Conservation (phyloP, 2,888 invertebrate genomes). For the Megamerina dolium region DNA sequence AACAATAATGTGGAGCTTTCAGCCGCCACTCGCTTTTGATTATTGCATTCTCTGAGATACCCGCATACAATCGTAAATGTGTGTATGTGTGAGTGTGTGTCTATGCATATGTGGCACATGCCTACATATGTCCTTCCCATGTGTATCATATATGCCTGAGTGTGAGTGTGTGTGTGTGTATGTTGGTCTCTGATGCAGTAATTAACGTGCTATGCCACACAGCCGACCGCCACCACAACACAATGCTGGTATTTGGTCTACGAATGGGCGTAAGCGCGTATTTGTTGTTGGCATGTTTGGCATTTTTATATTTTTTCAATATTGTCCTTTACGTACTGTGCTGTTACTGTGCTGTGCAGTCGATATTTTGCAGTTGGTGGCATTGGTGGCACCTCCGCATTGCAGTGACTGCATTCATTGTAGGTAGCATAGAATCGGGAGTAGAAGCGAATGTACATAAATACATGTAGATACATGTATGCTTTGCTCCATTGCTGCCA, state of each 20-base stretch:
- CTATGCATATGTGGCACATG: too few species aligned
- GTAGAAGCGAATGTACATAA: too few species aligned
- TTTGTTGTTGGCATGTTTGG: neutral
- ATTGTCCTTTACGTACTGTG: neutral
- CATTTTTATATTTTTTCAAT: neutral
- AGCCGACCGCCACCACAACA: neutral
- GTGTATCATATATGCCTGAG: constrained; percentile 5
- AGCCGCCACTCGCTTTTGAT: constrained; percentile 7
- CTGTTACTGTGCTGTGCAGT: neutral
- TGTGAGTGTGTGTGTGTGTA: too few species aligned
- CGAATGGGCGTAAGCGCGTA: neutral
- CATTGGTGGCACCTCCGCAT: constrained; percentile 8
- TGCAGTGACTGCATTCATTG: constrained; percentile 15
- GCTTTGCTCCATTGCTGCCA: constrained; percentile 23
- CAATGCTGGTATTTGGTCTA: neutral
- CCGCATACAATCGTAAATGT: neutral
- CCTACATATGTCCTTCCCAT: neutral
- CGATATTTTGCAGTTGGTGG: neutral
- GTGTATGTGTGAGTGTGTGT: neutral
- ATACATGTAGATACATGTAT: too few species aligned
- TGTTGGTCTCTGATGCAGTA: constrained; percentile 13
- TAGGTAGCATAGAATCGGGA: constrained; percentile 3
- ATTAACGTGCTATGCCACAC: constrained; percentile 10
- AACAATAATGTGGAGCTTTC: neutral
- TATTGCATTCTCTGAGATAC: neutral